Evolutionary conservation across 2,113 vertebrate species (phyloP).

Genomic region (Gorsachius goisagi): DNA sequence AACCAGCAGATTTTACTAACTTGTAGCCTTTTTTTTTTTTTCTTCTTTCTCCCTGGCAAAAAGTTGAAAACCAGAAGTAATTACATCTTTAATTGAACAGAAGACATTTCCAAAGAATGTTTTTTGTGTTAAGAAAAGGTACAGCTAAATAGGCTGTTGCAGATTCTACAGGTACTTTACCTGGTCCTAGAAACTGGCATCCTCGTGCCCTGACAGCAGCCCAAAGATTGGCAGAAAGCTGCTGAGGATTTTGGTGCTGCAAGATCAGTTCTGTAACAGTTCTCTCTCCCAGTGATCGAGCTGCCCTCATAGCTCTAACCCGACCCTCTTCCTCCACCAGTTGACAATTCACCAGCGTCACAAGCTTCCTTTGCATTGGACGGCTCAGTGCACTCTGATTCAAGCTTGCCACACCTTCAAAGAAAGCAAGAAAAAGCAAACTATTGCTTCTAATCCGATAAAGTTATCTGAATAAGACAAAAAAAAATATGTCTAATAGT

Average conservation of each 20-base stretch:
- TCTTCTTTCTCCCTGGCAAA: not conserved
- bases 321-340: slow-evolving; percentile 96
- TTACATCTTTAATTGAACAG: not conserved
- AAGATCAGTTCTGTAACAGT: slow-evolving; percentile 81
- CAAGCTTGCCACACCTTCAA: slow-evolving; percentile 83
- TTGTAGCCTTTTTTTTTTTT: rapidly evolving
- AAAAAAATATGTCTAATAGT: not conserved
- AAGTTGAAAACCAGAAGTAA: not conserved
- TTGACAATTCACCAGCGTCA: slow-evolving; percentile 95
- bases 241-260: slow-evolving; percentile 85
- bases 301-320: slow-evolving; percentile 88
- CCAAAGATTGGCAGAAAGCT: slow-evolving; percentile 83
- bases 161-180: slow-evolving; percentile 30
- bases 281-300: slow-evolving; percentile 83
- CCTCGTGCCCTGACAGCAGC: slow-evolving; percentile 83
- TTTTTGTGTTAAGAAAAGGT: not conserved
- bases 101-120: not conserved
- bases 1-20: not conserved
- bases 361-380: slow-evolving; percentile 96
- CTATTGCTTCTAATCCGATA: not conserved
- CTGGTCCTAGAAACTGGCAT: slow-evolving; percentile 84
- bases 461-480: not conserved
- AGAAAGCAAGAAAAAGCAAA: not conserved
- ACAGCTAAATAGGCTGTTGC: not conserved
- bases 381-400: slow-evolving; percentile 91